Evolutionary conservation across 2,888 invertebrate species (phyloP).

Genomic region (Caradrina clavipalpis): DNA sequence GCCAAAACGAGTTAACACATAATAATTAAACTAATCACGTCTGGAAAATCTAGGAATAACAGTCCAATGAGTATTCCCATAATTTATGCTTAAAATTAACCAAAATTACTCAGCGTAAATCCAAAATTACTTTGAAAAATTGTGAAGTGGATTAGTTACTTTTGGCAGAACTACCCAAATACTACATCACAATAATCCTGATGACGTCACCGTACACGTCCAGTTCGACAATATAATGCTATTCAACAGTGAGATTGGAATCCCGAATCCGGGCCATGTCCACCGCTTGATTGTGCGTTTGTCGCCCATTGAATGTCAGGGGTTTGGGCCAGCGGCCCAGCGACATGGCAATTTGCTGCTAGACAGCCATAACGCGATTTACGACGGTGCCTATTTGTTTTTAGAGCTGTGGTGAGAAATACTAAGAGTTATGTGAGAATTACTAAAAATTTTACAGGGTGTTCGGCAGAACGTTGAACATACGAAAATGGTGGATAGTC

Average conservation of each 20-base stretch:
- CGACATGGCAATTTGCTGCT: slow-evolving; percentile 57
- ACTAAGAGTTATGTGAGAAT: slow-evolving; percentile 9
- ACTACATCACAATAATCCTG: slow-evolving; percentile 11
- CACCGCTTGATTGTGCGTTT: slow-evolving; percentile 70
- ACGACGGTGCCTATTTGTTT: slow-evolving; percentile 34
- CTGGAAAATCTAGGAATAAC: too few species aligned
- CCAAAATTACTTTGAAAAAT: too few species aligned
- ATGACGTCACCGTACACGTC: slow-evolving; percentile 34
- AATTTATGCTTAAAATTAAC: too few species aligned
- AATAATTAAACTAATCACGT: too few species aligned
- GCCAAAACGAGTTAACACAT: too few species aligned
- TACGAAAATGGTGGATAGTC: too few species aligned
- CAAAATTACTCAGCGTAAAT: too few species aligned
- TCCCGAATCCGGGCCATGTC: slow-evolving; percentile 66
- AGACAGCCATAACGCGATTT: slow-evolving; percentile 50
- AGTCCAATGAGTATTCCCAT: too few species aligned
- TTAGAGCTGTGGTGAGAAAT: slow-evolving; percentile 23
- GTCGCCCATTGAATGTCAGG: slow-evolving; percentile 68
- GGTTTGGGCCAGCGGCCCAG: slow-evolving; percentile 37
- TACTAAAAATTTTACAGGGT: too few species aligned
- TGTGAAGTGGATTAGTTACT: too few species aligned
- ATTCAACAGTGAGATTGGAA: slow-evolving; percentile 74
- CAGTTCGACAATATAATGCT: slow-evolving; percentile 41
- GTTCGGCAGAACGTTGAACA: too few species aligned
- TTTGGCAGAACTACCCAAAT: neutral